A percentile compares a stretch with the other conserved stretches of the same genome.
Evolutionary conservation across 2,113 vertebrate genomes (phyloP).

Genomic region (Propithecus coquereli): DNA sequence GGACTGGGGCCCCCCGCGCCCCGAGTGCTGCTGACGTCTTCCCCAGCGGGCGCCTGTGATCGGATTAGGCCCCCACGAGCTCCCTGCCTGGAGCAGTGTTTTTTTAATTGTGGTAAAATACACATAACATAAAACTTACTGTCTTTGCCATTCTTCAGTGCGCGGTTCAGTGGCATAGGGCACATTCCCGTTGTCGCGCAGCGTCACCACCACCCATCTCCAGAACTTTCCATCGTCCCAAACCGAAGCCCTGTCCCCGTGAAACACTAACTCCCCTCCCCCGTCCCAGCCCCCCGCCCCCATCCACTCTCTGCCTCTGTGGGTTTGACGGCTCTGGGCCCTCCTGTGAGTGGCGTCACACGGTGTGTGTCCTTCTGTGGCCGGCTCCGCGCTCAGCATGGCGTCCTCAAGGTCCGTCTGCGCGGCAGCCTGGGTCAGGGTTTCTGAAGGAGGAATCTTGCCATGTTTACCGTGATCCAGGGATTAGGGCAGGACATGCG

Average conservation of each 20-base stretch:
- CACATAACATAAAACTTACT: not conserved
- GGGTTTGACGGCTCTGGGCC: not conserved
- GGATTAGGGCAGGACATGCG: not conserved
- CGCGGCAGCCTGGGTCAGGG: not conserved
- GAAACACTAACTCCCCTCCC: not conserved
- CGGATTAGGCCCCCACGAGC: too few relatives aligned
- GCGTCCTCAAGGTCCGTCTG: not conserved
- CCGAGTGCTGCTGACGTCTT: not conserved
- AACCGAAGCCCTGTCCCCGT: not conserved
- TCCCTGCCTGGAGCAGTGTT: not conserved
- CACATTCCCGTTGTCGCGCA: not conserved
- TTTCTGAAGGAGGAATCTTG: not conserved
- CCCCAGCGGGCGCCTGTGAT: too few relatives aligned
- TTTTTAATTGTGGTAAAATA: not conserved
- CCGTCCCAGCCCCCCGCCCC: not conserved
- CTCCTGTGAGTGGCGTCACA: not conserved
- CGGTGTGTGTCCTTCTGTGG: not conserved
- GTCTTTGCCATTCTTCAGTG: not conserved
- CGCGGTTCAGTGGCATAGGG: not conserved
- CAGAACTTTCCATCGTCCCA: not conserved
- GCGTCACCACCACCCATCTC: not conserved
- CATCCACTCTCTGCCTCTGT: not conserved
- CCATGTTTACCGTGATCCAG: fast-evolving
- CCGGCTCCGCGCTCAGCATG: not conserved
- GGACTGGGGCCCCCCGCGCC: fast-evolving